These are phyloP conservation scores for Xenus cinereus DNA, from an alignment of 2,113 vertebrate species.

Conservation along the genomic window DNA sequence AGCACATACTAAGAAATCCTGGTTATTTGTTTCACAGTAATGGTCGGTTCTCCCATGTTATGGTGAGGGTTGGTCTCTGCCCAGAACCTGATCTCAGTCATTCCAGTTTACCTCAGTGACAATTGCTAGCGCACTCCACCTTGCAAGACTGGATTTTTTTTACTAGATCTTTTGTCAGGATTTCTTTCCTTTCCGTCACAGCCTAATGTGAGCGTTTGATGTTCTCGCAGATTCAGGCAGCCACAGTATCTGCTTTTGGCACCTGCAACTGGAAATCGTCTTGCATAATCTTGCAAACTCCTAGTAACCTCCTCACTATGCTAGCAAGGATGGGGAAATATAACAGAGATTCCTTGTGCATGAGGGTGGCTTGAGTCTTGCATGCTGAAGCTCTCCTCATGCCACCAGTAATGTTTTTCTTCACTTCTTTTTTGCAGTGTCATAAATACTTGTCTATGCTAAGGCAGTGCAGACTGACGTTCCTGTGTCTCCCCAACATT, in stretches of 20 bases:
- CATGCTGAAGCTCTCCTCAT: neutral
- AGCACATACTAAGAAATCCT: neutral
- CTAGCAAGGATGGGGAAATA: neutral
- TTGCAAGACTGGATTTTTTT: neutral
- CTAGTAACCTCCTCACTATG: neutral
- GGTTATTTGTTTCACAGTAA: neutral
- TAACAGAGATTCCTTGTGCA: neutral
- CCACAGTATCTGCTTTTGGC: neutral
- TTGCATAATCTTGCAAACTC: neutral
- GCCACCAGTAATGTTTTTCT: neutral
- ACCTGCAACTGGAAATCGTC: neutral
- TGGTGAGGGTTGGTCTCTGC: neutral
- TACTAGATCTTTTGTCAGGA: neutral
- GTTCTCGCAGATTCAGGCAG: neutral
- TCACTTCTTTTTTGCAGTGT: neutral
- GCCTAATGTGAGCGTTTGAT: neutral
- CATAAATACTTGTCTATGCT: neutral
- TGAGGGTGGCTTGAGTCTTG: neutral
- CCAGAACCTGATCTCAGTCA: neutral
- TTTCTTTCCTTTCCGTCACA: neutral
- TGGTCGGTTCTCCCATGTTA: neutral
- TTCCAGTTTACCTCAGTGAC: neutral
- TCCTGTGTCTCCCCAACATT: neutral
- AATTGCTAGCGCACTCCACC: neutral
- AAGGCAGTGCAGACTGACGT: neutral